phyloP scores from a whole-genome alignment of 2,888 invertebrate genomes.

The Acleris sparsana region DNA sequence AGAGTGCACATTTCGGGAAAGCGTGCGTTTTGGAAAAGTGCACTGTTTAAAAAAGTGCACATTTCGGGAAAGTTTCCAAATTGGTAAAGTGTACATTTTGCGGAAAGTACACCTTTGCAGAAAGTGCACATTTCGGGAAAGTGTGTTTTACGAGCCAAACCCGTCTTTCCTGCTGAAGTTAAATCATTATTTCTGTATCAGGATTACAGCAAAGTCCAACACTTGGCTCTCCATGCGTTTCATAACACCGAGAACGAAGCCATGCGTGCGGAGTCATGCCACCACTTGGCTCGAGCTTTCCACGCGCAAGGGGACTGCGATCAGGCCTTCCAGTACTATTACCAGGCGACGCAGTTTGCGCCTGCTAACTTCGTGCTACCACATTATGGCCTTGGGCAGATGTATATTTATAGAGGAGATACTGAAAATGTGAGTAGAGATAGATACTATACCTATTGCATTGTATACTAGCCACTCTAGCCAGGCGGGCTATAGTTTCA shows the following conservation, averaged over 20 bases:
- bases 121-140: too few relatives aligned
- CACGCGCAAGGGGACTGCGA: conserved; percentile 98
- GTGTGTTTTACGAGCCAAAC: too few relatives aligned
- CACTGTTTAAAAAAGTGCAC: too few relatives aligned
- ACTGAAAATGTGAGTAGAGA: conserved; percentile 90
- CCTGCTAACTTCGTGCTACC: conserved; percentile 97
- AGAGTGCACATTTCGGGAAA: too few relatives aligned
- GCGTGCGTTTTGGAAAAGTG: too few relatives aligned
- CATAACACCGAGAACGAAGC: conserved; percentile 99
- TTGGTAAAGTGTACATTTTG: too few relatives aligned
- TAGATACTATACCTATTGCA: not conserved
- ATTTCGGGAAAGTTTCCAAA: too few relatives aligned
- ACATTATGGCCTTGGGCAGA: conserved; percentile 98
- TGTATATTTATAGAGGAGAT: conserved; percentile 99
- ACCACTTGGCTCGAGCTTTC: conserved; percentile 97
- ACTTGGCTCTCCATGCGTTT: conserved; percentile 97
- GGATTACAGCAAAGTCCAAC: conserved; percentile 98
- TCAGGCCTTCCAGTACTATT: conserved; percentile 99
- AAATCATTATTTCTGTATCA: conserved; percentile 49
- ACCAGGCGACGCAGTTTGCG: conserved; percentile 99
- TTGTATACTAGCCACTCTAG: not conserved
- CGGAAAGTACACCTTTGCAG: too few relatives aligned
- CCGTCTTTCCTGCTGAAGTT: not conserved
- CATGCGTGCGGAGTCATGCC: conserved; percentile 99
- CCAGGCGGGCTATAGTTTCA: not conserved